These are phyloP conservation scores for Triplophysa bombifrons DNA, from an alignment of 2,797 vertebrate genomes.

Conservation along the genomic window DNA sequence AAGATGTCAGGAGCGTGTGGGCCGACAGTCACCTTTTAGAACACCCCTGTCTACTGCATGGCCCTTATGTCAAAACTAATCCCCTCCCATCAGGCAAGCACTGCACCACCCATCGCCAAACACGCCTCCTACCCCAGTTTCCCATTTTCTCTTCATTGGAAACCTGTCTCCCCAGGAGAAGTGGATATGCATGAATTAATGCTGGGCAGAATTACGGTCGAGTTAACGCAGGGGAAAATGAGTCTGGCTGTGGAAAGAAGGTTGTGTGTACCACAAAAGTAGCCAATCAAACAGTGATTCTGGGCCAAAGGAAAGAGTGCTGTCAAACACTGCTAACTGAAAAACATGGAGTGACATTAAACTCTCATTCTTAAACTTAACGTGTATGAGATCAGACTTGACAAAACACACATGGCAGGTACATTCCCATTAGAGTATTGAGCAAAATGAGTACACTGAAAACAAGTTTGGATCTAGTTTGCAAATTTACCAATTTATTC, in stretches of 20 bases:
- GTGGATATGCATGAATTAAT: constrained; percentile 65
- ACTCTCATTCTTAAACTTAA: background rate
- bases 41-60: constrained; percentile 36
- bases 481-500: background rate
- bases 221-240: constrained; percentile 48
- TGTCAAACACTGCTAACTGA: background rate
- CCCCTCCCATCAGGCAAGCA: constrained; percentile 39
- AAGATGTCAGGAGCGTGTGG: constrained; percentile 39
- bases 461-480: background rate
- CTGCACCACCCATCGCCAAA: constrained; percentile 31
- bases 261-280: background rate
- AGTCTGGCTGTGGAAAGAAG: constrained; percentile 39
- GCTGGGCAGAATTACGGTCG: constrained; percentile 61
- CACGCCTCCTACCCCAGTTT: constrained; percentile 44
- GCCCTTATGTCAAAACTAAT: constrained; percentile 56
- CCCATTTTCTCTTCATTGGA: constrained; percentile 65
- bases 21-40: constrained; percentile 34
- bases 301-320: background rate
- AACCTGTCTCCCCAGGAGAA: constrained; percentile 61
- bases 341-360: background rate
- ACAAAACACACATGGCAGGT: too few relatives aligned
- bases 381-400: background rate
- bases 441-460: too few relatives aligned
- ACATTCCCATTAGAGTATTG: too few relatives aligned
- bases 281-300: background rate